Evolutionary conservation across 1,140 invertebrate genomes (phyloP).

Genomic region (Drosophila miranda): DNA sequence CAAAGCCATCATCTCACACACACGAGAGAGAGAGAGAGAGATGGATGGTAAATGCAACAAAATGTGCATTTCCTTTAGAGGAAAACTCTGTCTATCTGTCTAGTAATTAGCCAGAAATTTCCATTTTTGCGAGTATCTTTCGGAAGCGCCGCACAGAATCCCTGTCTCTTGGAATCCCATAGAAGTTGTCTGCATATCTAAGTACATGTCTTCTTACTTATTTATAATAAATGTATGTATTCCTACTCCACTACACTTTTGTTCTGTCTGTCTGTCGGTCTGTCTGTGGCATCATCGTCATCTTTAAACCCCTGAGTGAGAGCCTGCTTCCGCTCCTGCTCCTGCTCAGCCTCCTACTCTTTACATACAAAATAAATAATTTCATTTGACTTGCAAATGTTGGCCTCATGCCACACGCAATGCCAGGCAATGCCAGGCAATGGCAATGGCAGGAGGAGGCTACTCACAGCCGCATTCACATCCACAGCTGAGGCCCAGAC

Average conservation of each 20-base stretch:
- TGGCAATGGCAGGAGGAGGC: constrained; percentile 21
- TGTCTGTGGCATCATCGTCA: constrained; percentile 12
- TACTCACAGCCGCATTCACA: constrained; percentile 13
- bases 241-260: constrained; percentile 31
- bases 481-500: constrained; percentile 11
- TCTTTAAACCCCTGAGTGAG: constrained; percentile 11
- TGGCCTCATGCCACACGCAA: constrained; percentile 41
- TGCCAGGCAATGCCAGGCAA: too few relatives aligned
- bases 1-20: constrained; percentile 25
- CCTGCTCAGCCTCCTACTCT: neutral
- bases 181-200: constrained; percentile 33
- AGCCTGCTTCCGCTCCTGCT: neutral
- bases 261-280: neutral
- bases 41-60: constrained; percentile 48
- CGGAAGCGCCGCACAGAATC: neutral
- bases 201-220: constrained; percentile 47
- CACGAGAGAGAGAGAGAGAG: neutral
- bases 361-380: constrained; percentile 66
- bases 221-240: constrained; percentile 57
- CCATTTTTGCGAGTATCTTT: constrained; percentile 4
- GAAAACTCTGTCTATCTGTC: neutral
- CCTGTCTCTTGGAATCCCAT: too few relatives aligned
- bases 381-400: constrained; percentile 78
- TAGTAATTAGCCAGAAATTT: constrained; percentile 55
- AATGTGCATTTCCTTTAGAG: constrained; percentile 42